Conservation (phyloP, 2,113 vertebrate genomes). For the Oncorhynchus gorbuscha region DNA sequence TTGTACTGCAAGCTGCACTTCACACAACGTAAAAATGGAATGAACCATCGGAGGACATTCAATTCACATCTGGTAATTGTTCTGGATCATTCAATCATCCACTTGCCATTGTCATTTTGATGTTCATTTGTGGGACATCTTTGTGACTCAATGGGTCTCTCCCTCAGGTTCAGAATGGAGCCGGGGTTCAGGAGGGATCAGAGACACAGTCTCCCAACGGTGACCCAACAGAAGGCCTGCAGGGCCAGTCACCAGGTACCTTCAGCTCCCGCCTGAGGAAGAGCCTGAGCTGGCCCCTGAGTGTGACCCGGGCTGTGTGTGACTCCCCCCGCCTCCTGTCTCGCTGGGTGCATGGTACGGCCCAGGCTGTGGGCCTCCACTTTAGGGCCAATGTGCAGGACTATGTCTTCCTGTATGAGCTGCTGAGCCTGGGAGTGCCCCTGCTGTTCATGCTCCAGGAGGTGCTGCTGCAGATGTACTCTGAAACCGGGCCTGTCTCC, state of each 20-base stretch:
- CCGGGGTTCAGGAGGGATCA: conserved; percentile 9
- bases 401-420: conserved; percentile 88
- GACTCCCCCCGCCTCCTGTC: conserved; percentile 78
- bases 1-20: conserved; percentile 96
- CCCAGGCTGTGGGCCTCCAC: conserved; percentile 75
- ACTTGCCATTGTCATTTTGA: not conserved
- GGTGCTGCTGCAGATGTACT: conserved; percentile 83
- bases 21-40: conserved; percentile 79
- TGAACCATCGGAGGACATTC: conserved; percentile 76
- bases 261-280: conserved; percentile 82
- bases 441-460: conserved; percentile 85
- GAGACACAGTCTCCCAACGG: conserved; percentile 41
- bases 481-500: conserved; percentile 72
- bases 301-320: conserved; percentile 81
- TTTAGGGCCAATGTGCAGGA: conserved; percentile 87
- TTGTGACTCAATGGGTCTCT: not conserved
- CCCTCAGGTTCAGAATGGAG: conserved; percentile 29
- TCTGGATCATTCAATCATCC: not conserved
- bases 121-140: not conserved
- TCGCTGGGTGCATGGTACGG: conserved; percentile 75
- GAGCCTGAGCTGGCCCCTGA: conserved; percentile 82
- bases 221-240: conserved; percentile 62
- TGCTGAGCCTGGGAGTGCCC: conserved; percentile 89
- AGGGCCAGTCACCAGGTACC: conserved; percentile 89
- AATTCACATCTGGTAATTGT: conserved; percentile 67